Base-by-base conservation (phyloP, 2,113 vertebrate species). In the Menura novaehollandiae region DNA sequence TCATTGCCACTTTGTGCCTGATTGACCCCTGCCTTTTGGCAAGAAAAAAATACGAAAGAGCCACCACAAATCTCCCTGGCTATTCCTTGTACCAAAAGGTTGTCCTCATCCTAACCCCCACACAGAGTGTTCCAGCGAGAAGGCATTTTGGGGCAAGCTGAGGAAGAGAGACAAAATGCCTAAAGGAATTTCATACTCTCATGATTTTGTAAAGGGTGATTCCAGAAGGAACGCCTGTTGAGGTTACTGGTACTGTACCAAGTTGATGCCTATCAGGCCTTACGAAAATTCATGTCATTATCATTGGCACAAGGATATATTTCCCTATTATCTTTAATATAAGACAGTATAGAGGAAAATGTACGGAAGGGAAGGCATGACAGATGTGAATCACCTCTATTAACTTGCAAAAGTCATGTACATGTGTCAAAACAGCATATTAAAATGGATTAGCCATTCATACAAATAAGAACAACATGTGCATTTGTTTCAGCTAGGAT, bases 391-490 rank as follows among this genome's bases (percentile, higher is more conserved):
- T 95, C 92, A 93, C 93, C 86, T 96, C 95, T 91, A 75, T 81
- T 95, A 95, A 96, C 91, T 96, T 93, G 93, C 73, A 84, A 89
- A 96, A 96, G 96, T 95, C 93, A 94, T 96, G 91, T 87, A 88
- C 91, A 92, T 94, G 83, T 92, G 76, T 96, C 93, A 96, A 92
- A 96, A 59, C 76, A 85, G 79, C n/a, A 89, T 84, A 96, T 96
- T 94, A 96, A 96, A 96, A 96, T 94, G 95, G 88, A 96, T 96
- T 96, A 93, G 85, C 93, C 88, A 96, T 94, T 95, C 96, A 94
- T 91, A 95, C 93, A 97, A 97, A 96, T 92, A 88, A 93, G 93
- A 96, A 96, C 79, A 97, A 81, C 93, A 96, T 96, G 90, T 91
- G 88, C 64, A 81, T 96, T 96, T 95, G 69, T 85, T 95, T 96